phyloP scores from a whole-genome alignment of 2,113 vertebrate genomes.

The Neoarius graeffei region DNA sequence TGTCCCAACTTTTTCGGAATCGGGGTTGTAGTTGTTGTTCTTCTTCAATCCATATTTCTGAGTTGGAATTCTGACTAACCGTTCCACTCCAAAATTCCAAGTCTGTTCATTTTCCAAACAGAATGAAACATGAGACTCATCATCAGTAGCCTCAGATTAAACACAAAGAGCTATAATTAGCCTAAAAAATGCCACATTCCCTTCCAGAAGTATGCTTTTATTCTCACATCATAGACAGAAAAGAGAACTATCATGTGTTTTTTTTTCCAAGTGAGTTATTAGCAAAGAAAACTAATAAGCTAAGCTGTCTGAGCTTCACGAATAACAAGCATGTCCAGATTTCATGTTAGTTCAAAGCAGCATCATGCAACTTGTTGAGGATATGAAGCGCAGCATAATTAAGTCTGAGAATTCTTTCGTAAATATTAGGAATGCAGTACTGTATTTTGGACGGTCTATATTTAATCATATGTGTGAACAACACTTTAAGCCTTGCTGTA shows the following conservation, averaged over 20 bases:
- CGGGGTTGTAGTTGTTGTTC: too few species aligned
- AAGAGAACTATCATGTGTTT: not conserved
- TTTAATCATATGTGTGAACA: not conserved
- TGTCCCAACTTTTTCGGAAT: too few species aligned
- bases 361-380: not conserved
- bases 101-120: not conserved
- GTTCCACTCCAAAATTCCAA: not conserved
- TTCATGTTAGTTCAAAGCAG: not conserved
- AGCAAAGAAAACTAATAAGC: not conserved
- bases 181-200: not conserved
- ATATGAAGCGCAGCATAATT: not conserved
- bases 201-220: not conserved
- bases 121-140: not conserved
- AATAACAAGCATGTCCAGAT: not conserved
- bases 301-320: not conserved
- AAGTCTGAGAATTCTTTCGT: not conserved
- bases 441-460: not conserved
- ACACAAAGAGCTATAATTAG: not conserved
- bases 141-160: not conserved
- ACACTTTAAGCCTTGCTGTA: not conserved
- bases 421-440: not conserved
- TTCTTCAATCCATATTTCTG: not conserved
- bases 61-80: not conserved
- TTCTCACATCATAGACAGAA: not conserved
- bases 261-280: not conserved